A percentile compares a stretch with the other conserved stretches of the same genome.
Evolutionary conservation across 2,888 invertebrate species (phyloP).

Genomic region (Chrysodeixis includens): DNA sequence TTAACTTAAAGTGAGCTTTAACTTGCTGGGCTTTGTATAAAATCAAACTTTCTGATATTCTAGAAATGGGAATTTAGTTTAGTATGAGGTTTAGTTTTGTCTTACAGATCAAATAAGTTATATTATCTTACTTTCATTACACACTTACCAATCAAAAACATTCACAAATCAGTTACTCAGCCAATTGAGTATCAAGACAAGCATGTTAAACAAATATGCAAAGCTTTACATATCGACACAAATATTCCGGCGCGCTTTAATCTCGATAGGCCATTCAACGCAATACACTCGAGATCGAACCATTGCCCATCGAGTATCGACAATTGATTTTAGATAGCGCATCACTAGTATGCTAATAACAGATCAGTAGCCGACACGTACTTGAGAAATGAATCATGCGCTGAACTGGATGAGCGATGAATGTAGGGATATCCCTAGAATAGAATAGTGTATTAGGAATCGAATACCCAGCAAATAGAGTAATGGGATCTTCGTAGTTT

Average conservation of each 20-base stretch:
- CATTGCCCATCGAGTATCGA: constrained; percentile 28
- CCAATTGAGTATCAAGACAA: constrained; percentile 9
- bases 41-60: no score
- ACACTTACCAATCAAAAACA: not conserved
- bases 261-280: constrained; percentile 40
- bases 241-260: constrained; percentile 18
- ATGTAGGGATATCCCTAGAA: constrained; percentile 46
- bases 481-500: not conserved
- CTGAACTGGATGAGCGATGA: constrained; percentile 36
- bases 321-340: constrained; percentile 46
- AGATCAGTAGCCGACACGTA: constrained; percentile 44
- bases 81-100: no score
- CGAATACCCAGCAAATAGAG: not conserved
- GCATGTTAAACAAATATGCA: not conserved
- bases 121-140: not conserved
- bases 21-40: no score
- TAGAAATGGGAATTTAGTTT: no score
- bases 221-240: constrained; percentile 19
- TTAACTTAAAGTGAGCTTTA: no score
- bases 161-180: not conserved
- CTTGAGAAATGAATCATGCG: constrained; percentile 50
- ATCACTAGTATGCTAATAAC: constrained; percentile 47
- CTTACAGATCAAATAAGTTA: no score
- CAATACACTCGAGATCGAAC: constrained; percentile 30
- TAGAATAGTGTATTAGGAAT: constrained; percentile 18